phyloP scores from a whole-genome alignment of 1,140 invertebrate species.

The Drosophila lini region DNA sequence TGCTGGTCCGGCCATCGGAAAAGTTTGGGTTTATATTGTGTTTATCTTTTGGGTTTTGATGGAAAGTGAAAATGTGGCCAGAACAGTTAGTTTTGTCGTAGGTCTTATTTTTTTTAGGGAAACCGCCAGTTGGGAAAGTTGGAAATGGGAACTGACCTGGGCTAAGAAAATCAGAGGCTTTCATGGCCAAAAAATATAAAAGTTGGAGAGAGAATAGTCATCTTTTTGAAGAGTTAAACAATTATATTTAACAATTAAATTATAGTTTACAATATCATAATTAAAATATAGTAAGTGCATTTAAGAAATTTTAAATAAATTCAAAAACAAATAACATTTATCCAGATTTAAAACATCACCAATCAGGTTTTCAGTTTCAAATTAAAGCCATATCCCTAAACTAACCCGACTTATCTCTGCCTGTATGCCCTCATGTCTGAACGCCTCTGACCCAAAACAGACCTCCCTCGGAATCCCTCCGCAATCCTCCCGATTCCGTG shows the following conservation, averaged over 20 bases:
- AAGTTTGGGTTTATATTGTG: constrained; percentile 29
- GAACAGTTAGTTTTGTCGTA: constrained; percentile 76
- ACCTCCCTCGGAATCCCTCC: constrained; percentile 27
- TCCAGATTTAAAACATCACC: neutral
- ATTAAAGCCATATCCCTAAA: neutral
- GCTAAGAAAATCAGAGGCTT: neutral
- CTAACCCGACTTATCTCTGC: constrained; percentile 30
- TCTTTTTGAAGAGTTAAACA: neutral
- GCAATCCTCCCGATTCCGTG: constrained; percentile 28
- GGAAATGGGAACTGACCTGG: constrained; percentile 48
- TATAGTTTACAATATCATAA: too few relatives aligned
- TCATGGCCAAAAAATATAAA: rapidly evolving
- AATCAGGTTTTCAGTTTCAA: constrained; percentile 11
- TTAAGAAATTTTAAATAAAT: neutral
- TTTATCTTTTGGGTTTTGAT: constrained; percentile 16
- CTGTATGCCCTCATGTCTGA: constrained; percentile 37
- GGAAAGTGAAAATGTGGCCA: constrained; percentile 60
- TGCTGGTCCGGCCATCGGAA: constrained; percentile 19
- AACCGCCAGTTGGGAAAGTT: constrained; percentile 29
- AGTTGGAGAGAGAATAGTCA: neutral
- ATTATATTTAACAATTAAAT: neutral
- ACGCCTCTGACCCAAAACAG: constrained; percentile 48
- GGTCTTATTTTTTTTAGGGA: constrained; percentile 38
- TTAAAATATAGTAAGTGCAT: too few relatives aligned
- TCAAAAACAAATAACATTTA: neutral